phyloP scores from a whole-genome alignment of 1,140 invertebrate genomes.

The Brachionus paranguensis region DNA sequence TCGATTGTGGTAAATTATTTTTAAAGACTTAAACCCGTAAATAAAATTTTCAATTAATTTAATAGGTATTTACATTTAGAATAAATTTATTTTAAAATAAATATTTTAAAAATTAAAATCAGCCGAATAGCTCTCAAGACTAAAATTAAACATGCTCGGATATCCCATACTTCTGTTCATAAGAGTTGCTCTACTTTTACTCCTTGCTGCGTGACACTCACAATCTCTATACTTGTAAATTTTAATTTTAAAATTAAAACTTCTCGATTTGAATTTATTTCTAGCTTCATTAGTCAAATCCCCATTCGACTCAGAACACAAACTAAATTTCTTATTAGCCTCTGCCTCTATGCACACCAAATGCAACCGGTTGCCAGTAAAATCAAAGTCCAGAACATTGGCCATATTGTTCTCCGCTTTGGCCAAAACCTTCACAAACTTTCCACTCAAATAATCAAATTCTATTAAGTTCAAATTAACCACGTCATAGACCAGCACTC shows the following conservation, averaged over 20 bases:
- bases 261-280: neutral
- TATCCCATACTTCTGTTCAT: neutral
- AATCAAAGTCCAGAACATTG: conserved; percentile 1
- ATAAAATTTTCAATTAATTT: too few relatives aligned
- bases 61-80: neutral
- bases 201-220: neutral
- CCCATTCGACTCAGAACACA: neutral
- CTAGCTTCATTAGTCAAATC: neutral
- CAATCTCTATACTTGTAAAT: conserved; percentile 5
- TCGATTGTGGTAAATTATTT: too few relatives aligned
- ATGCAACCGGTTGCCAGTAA: neutral
- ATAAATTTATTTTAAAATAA: neutral
- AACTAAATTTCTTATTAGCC: neutral
- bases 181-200: neutral
- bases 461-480: neutral
- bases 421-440: neutral
- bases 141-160: neutral
- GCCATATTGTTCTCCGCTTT: conserved; percentile 2
- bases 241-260: conserved; percentile 8
- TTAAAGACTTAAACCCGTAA: too few relatives aligned
- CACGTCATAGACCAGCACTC: neutral
- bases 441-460: neutral
- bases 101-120: conserved; percentile 2
- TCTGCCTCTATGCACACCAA: neutral
- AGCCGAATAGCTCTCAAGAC: conserved; percentile 15